These are phyloP conservation scores for Cebuella pygmaea DNA, from an alignment of 2,797 vertebrate species.

Conservation along the genomic window DNA sequence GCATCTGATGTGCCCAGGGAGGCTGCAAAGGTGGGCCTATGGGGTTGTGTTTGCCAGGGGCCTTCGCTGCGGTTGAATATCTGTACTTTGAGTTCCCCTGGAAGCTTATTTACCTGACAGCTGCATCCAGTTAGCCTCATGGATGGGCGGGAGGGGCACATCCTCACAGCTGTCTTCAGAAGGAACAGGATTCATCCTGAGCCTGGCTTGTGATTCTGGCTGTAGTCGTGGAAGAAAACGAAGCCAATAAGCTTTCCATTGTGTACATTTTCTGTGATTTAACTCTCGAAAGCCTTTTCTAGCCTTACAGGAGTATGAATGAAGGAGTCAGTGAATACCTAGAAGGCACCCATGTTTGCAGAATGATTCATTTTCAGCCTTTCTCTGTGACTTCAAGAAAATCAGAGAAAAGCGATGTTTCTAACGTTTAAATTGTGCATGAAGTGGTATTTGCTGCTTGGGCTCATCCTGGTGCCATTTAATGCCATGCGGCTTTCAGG, in stretches of 20 bases:
- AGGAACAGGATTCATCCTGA: accelerated
- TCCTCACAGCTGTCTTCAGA: background rate
- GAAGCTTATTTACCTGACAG: accelerated
- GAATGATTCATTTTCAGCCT: background rate
- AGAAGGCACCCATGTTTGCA: background rate
- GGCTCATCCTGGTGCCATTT: background rate
- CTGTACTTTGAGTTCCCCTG: accelerated
- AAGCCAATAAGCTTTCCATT: background rate
- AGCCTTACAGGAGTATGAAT: background rate
- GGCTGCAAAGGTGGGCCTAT: accelerated
- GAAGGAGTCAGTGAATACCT: background rate
- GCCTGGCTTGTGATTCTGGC: background rate
- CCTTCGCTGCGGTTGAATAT: background rate
- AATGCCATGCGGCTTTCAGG: too few species aligned
- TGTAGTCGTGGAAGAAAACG: accelerated
- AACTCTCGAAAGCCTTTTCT: background rate
- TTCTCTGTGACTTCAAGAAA: background rate
- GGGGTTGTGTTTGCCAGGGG: too few species aligned
- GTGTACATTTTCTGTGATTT: background rate
- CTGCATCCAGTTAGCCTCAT: accelerated
- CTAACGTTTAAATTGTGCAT: background rate
- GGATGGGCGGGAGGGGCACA: accelerated
- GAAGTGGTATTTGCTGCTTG: background rate
- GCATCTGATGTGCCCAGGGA: accelerated
- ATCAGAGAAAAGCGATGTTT: background rate